Conservation (phyloP, 1,140 invertebrate species). For the Aricia agestis region DNA sequence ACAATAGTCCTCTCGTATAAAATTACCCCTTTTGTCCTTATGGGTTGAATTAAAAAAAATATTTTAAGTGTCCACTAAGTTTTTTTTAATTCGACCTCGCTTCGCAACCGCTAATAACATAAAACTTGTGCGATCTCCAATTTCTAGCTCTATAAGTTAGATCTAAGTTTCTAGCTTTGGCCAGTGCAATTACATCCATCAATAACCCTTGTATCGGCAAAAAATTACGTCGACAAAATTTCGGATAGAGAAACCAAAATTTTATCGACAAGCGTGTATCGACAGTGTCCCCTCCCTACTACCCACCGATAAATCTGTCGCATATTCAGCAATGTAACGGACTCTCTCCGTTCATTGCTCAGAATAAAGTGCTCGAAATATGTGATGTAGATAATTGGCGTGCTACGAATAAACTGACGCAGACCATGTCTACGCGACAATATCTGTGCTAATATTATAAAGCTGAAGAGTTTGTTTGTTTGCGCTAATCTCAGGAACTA, state of each 20-base stretch:
- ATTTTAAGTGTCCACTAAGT: too few species aligned
- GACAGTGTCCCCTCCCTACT: constrained; percentile 38
- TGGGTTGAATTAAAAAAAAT: too few species aligned
- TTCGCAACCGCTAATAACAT: too few species aligned
- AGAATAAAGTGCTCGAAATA: constrained; percentile 72
- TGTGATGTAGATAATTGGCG: constrained; percentile 70
- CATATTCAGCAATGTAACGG: constrained; percentile 73
- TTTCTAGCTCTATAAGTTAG: too few species aligned
- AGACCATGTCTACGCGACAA: constrained; percentile 38
- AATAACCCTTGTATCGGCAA: not conserved
- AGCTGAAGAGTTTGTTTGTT: not conserved
- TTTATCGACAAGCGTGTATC: constrained; percentile 28
- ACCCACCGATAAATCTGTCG: constrained; percentile 72
- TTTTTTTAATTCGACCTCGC: too few species aligned
- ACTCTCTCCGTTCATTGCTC: constrained; percentile 71
- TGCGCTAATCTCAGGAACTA: too few species aligned
- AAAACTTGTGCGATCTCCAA: too few species aligned
- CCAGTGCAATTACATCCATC: too few species aligned
- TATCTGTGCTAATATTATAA: constrained; percentile 18
- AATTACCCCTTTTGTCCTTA: too few species aligned
- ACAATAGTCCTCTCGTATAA: too few species aligned
- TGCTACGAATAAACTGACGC: constrained; percentile 55
- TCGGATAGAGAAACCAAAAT: not conserved
- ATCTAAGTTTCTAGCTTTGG: too few species aligned
- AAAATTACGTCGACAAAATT: not conserved